Evolutionary conservation across 2,113 vertebrate genomes (phyloP), one percentile per base, ranked within the genome.

Genomic region (Promerops cafer): DNA sequence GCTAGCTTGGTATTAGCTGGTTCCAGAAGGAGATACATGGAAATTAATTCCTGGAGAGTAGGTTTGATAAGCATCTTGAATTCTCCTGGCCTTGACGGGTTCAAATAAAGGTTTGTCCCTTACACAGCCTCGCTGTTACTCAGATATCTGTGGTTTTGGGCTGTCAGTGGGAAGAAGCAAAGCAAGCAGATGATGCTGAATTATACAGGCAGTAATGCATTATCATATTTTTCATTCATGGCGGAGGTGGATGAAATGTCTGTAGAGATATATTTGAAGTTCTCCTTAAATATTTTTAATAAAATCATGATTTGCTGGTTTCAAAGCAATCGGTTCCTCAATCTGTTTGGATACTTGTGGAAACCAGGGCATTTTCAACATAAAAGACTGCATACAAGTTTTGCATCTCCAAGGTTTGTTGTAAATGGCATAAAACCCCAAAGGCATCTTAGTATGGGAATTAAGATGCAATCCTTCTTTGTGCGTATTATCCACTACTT

Each of bases 191-290:
- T 82, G 80, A 89, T 81, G 64, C 53, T 82, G 92, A 89, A 82
- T 94, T 91, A 60, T 79, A 79, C 70, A 79, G 75, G 65, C 69
- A 83, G 50, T 21, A 80, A 71, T 57, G 72, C 84, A 71, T 87
- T 75, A 95, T 83, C 52, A 26, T 63, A 64, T 90, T 91, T 87
- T 84, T 91, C 78, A 75, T 89, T 93, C 78, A 27, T 68, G 85
- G 69, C 0, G 49, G 87, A 93, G 92, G 93, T 81, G 81, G 90
- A 87, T 93, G 56, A 69, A 74, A 80, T 70, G 75, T 86, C 78
- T 96, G 68, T 69, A 57, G 86, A 80, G 54, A 66, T 66, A n/a
- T 54, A 42, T 74, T 80, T 96, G 94, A 92, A 93, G 60, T 54
- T 26, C 53, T 86, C 28, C 35, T 88, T 76, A 92, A 92, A 74